Evolutionary conservation across 1,140 invertebrate species (phyloP).

Genomic region (Oncopeltus fasciatus): DNA sequence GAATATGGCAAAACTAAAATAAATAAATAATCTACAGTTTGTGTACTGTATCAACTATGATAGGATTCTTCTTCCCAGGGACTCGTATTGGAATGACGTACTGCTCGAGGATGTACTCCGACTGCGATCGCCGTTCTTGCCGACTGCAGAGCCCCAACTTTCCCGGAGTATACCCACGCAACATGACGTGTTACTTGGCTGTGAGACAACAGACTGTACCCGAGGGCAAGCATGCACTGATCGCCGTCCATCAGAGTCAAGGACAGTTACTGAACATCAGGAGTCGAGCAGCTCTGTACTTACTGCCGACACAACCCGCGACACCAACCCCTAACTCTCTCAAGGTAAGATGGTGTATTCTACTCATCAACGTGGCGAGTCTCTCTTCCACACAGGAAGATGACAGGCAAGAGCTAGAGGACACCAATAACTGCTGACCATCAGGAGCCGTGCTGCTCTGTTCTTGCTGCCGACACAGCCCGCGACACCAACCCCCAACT

Average conservation of each 20-base stretch:
- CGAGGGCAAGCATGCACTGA: conserved; percentile 66
- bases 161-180: conserved; percentile 77
- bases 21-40: no score
- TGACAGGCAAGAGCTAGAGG: no score
- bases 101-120: conserved; percentile 76
- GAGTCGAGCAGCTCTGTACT: conserved; percentile 45
- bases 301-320: conserved; percentile 15
- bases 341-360: no score
- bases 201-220: conserved; percentile 67
- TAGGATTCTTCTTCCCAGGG: no score
- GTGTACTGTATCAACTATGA: no score
- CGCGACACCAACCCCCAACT: conserved; percentile 1
- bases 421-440: no score
- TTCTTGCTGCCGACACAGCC: conserved; percentile 28
- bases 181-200: conserved; percentile 77
- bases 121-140: conserved; percentile 73
- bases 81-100: conserved; percentile 77
- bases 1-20: no score
- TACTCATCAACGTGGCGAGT: no score
- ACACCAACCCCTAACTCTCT: conserved; percentile 8
- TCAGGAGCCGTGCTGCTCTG: conserved; percentile 49
- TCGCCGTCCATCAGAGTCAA: conserved; percentile 65
- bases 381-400: no score
- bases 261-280: conserved; percentile 68
- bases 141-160: conserved; percentile 81